Base-by-base conservation (phyloP, 1,140 invertebrate genomes). In the Bilobella aurantiaca region DNA sequence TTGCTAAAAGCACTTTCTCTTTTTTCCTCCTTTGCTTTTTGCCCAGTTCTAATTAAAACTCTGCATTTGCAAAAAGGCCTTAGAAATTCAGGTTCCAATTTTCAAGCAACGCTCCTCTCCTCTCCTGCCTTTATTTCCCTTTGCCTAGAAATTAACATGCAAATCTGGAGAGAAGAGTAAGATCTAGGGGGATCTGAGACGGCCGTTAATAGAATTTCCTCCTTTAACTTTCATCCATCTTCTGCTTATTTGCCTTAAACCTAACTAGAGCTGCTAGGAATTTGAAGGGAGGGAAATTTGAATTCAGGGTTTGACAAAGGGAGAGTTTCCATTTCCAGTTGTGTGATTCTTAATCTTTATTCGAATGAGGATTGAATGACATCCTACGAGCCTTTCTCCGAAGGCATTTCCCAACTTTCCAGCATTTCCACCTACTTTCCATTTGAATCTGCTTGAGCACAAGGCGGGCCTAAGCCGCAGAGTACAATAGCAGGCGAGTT, bases 311-410 rank as follows among this genome's bases (percentile, higher is more conserved):
- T 12, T 18, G 49, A 53, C 49, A 53, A 53, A 53, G 34, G 49
- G 49, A 42, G 37, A 53, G 49, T 53, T 53, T 53, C 49, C 49
- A 53, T 53, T 53, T 53, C 49, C 49, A 53, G 8, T 53, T 53
- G 14, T 12, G 49, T 53, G 49, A 53, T 53, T 53, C 49, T 53
- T 53, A 53, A 53, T 53, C 49, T 53, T 53, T 53, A 53, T 53
- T 53, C 49, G 49, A 53, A 53, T 53, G 49, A 53, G 49, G 49
- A 53, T 53, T 53, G 49, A 53, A 53, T 53, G 49, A 53, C 49
- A 53, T 53, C 49, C 49, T 53, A 8, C 49, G 25, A 23, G 8
- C 21, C 8, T 53, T 53, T 23, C 21, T 53, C 49, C 49, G 18
- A 12, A 42, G 34, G 18, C 34, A 42, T 12, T 18, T 8, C 34